Base-by-base conservation (phyloP, 1,140 invertebrate species). In the Vanessa tameamea region DNA sequence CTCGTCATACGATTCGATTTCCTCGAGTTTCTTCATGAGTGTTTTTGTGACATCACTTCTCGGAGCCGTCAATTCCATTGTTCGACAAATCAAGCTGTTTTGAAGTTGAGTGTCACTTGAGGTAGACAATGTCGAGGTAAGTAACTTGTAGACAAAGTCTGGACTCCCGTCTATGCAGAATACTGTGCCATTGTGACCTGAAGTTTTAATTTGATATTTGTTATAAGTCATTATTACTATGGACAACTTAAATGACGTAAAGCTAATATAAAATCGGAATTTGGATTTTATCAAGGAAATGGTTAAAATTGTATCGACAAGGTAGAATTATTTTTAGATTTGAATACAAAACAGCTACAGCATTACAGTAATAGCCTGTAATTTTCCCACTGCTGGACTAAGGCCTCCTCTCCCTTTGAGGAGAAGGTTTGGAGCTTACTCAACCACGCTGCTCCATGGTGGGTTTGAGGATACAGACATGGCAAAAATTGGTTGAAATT, bases 81-180 rank as follows among this genome's bases (percentile, higher is more conserved):
- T 91, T 63, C 93, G 92, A 31, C 92, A 92, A 20, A 95, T 82
- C 11, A 95, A 81, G 64, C 88, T 87, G 79, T 94, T 94, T 79
- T 95, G 94, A 15, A 95, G 82, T 20, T 90, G 82, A 9, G 82
- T 82, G 51, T 94, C 94, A 5, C 90, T 87, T 51, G 92, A 92
- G 14, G 86, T 76, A 15, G 88, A 84, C 2, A 93, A 71, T 3
- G 90, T 85, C 48, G 88, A 80, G 8, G 89, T 85, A 0, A 92
- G 80, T 2, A 95, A 71, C 6, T 84, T 84, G 76, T 93, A 93
- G 0, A 95, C 83, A 80, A 94, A 94, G 57, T 93, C 92, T 1
- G 95, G 95, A 7, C 94, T 87, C 15, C 95, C 94, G 83, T 95
- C 95, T 11, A 95, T 85, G 12, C 94, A 90, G 81, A 95, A 91